Evolutionary conservation across 2,113 vertebrate genomes (phyloP).

Genomic region (Geothlypis trichas): DNA sequence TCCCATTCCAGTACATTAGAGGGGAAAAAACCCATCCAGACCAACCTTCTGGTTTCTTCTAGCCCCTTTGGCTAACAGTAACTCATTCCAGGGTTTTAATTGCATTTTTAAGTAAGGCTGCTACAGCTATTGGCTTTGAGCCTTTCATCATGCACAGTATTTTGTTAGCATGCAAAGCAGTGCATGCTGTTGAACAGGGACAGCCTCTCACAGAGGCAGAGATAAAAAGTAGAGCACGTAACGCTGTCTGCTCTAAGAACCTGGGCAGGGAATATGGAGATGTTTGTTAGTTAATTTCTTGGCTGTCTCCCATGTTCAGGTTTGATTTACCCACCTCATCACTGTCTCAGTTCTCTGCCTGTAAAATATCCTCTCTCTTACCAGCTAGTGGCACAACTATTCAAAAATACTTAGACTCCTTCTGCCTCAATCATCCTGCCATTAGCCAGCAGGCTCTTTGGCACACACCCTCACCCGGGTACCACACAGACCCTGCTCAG

Average conservation of each 20-base stretch:
- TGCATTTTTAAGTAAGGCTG: conserved; percentile 52
- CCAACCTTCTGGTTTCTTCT: neutral
- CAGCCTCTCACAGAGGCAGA: neutral
- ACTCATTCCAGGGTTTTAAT: conserved; percentile 10
- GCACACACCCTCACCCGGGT: neutral
- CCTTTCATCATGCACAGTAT: neutral
- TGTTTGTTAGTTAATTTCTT: neutral
- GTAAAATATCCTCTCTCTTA: neutral
- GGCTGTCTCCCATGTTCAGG: neutral
- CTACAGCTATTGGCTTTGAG: neutral
- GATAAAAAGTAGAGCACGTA: neutral
- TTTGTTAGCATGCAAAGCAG: neutral
- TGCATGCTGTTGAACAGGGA: fast-evolving
- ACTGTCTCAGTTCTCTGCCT: neutral
- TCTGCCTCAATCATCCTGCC: neutral
- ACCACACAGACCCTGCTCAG: neutral
- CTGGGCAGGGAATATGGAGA: neutral
- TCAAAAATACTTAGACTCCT: neutral
- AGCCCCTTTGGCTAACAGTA: neutral
- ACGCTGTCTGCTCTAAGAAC: neutral
- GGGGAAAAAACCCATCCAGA: neutral
- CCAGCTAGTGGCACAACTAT: neutral
- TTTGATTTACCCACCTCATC: neutral
- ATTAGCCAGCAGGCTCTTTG: neutral
- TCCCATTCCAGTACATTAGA: neutral